These are phyloP conservation scores for Pemphredon lugubris DNA, from an alignment of 2,888 invertebrate species.

Conservation along the genomic window DNA sequence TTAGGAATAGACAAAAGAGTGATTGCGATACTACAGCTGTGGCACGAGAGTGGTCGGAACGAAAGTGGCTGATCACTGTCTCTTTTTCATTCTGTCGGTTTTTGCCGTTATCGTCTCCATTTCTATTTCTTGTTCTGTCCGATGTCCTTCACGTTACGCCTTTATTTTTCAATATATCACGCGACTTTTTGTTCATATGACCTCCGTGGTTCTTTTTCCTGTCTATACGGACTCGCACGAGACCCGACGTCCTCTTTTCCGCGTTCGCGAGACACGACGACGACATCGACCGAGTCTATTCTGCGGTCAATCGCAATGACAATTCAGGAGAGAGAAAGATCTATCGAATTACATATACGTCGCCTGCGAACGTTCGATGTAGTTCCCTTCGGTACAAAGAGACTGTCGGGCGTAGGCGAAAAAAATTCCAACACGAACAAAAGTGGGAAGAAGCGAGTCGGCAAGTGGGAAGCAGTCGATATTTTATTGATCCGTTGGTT, in stretches of 20 bases:
- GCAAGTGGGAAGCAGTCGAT: too few relatives aligned
- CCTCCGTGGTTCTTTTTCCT: constrained; percentile 8
- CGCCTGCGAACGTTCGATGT: neutral
- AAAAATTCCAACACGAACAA: too few relatives aligned
- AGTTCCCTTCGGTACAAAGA: neutral
- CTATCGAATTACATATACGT: neutral
- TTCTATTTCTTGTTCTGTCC: too few relatives aligned
- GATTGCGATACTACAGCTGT: too few relatives aligned
- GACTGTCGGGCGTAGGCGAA: neutral
- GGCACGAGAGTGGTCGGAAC: too few relatives aligned
- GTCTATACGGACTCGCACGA: constrained; percentile 3
- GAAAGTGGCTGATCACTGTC: too few relatives aligned
- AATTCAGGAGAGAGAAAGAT: constrained; percentile 10
- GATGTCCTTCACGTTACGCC: constrained; percentile 16
- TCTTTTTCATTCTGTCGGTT: too few relatives aligned
- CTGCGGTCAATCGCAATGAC: constrained; percentile 1
- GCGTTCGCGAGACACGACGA: neutral
- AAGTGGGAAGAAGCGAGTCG: too few relatives aligned
- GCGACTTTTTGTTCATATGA: constrained; percentile 11
- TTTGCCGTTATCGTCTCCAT: too few relatives aligned
- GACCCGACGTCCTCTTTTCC: constrained; percentile 37
- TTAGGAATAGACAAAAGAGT: too few relatives aligned
- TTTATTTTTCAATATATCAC: constrained; percentile 19
- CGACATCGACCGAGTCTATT: constrained; percentile 1
- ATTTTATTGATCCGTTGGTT: too few relatives aligned